Base-by-base conservation (phyloP, 2,113 vertebrate species). In the Willisornis vidua region DNA sequence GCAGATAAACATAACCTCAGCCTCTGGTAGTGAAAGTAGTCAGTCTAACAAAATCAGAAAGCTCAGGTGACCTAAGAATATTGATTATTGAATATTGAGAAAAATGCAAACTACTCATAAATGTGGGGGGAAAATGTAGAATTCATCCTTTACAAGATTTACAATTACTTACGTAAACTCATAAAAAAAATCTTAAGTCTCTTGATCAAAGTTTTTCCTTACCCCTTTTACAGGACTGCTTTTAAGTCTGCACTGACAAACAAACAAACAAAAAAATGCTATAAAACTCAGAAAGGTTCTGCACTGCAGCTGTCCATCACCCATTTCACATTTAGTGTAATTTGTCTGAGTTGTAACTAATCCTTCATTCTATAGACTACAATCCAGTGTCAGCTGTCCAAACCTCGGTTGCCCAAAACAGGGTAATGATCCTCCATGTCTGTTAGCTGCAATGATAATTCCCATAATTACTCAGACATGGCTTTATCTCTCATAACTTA, bases 171-270 rank as follows among this genome's bases (percentile, higher is more conserved):
- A 1, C 6, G 1, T 43, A 63, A 81, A 78, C 9, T 19, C 18
- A 76, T 14, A 4, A 85, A 82, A 86, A 13, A 63, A 13, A 6
- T 26, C 26, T 4, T 7, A 68, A 66, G 3, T 62, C 20, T 3
- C 15, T 82, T 70, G 22, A 52, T 58, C 19, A 39, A 16, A 46
- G 2, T 20, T 83, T 75, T 72, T 57, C 49, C 12, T 28, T 75
- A 17, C 10, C 0, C 0, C 7, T 48, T 86, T 57, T 66, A 29
- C 13, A 73, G 23, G n/a, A 28, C n/a, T 84, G 9, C 22, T 10
- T 94, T 79, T 61, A 72, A 65, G 16, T 66, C n/a, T 65, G 19
- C 37, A 48, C 14, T 86, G 55, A 49, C 10, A 63, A 79, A 49
- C 8, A 59, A 79, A 54, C 7, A 59, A 78, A 39, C 39, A 41